A percentile compares a stretch with the other conserved stretches of the same genome.
Conservation (phyloP, 2,113 vertebrate species). For the Hiodon tergisus region DNA sequence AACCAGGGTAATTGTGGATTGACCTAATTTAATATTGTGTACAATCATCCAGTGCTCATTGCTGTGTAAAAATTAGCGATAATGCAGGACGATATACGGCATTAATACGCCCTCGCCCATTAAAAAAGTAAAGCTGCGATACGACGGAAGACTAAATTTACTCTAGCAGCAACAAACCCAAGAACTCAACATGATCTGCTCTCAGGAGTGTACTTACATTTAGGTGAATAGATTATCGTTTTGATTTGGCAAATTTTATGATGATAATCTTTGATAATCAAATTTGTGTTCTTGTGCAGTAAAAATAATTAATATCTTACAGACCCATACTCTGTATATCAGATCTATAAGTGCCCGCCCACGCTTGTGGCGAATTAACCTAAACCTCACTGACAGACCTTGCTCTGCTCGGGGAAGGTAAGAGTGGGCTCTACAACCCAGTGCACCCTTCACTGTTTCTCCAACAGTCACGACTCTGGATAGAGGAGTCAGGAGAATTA, state of each 20-base stretch:
- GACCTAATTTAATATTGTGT: too few species aligned
- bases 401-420: not conserved
- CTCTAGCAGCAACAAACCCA: too few species aligned
- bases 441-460: not conserved
- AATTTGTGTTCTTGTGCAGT: not conserved
- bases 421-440: not conserved
- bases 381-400: not conserved
- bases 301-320: not conserved
- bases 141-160: too few species aligned
- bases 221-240: too few species aligned
- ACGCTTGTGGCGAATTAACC: not conserved
- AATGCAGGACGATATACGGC: too few species aligned
- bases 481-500: conserved; percentile 12
- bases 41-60: too few species aligned
- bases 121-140: too few species aligned
- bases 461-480: conserved; percentile 19
- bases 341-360: not conserved
- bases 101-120: too few species aligned
- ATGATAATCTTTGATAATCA: not conserved
- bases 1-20: too few species aligned
- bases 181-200: too few species aligned
- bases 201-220: too few species aligned
- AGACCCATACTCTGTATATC: not conserved
- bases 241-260: not conserved
- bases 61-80: too few species aligned